Evolutionary conservation across 2,113 vertebrate species (phyloP).

Genomic region (Glaucidium brasilianum): DNA sequence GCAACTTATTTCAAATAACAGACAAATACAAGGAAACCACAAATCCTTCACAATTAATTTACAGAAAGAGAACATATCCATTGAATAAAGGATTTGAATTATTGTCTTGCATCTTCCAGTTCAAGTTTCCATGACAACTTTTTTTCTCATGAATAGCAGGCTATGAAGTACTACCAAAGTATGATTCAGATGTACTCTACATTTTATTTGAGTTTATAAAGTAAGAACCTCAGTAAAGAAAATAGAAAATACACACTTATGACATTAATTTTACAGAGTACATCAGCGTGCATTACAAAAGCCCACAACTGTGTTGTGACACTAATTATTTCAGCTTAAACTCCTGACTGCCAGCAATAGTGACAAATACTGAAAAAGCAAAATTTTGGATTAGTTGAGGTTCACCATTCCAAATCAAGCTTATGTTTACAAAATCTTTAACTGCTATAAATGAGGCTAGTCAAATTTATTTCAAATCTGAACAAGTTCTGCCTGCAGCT

Average conservation of each 20-base stretch:
- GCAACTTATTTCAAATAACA: neutral
- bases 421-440: neutral
- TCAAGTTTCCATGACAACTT: conserved; percentile 54
- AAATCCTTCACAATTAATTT: neutral
- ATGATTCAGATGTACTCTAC: neutral
- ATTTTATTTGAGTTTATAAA: conserved; percentile 10
- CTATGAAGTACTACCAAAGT: neutral
- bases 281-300: neutral
- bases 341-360: neutral
- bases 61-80: neutral
- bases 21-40: neutral
- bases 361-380: neutral
- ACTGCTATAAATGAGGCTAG: neutral
- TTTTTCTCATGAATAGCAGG: conserved; percentile 20
- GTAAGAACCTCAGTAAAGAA: neutral
- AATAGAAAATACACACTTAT: neutral
- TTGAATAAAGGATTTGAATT: conserved; percentile 17
- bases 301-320: neutral
- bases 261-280: neutral
- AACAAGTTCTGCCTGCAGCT: neutral
- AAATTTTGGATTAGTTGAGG: neutral
- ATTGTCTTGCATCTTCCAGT: neutral
- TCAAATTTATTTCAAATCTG: neutral
- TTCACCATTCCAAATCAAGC: neutral
- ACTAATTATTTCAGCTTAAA: neutral